Conservation (phyloP, 1,140 invertebrate genomes). For the Ips nitidus region DNA sequence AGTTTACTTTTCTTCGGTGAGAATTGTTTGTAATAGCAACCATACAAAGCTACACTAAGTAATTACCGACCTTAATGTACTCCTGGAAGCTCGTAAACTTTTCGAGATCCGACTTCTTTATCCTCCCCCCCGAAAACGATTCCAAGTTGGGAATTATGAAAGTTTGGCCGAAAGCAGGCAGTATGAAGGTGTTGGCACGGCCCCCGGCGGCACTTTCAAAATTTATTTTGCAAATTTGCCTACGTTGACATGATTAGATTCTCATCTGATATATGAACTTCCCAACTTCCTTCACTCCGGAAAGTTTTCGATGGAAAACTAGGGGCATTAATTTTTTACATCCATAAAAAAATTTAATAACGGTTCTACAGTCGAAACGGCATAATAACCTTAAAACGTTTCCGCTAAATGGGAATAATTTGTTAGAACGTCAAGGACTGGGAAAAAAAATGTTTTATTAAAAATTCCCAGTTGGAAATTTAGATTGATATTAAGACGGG, state of each 20-base stretch:
- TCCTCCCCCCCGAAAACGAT: constrained; percentile 8
- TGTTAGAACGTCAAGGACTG: constrained; percentile 6
- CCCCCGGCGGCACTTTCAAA: constrained; percentile 7
- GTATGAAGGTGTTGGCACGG: constrained; percentile 18
- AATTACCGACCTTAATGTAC: no score
- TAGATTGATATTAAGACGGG: constrained; percentile 7
- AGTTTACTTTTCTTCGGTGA: no score
- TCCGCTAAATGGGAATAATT: constrained; percentile 7
- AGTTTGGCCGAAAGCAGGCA: constrained; percentile 11
- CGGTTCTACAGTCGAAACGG: not conserved
- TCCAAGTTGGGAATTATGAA: constrained; percentile 20
- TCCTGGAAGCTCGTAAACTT: not conserved
- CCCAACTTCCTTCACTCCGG: constrained; percentile 2
- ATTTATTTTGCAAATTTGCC: constrained; percentile 21
- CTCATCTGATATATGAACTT: constrained; percentile 19
- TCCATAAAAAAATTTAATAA: not conserved
- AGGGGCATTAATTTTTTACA: not conserved
- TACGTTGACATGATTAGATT: constrained; percentile 23
- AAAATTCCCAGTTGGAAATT: constrained; percentile 8
- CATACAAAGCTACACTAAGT: no score
- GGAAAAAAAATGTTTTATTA: not conserved
- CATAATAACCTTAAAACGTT: constrained; percentile 7
- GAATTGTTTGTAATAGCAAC: no score
- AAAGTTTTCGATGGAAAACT: no score
- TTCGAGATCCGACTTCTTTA: constrained; percentile 10